Conservation (phyloP, 1,140 invertebrate species). For the Mylabris phalerata region DNA sequence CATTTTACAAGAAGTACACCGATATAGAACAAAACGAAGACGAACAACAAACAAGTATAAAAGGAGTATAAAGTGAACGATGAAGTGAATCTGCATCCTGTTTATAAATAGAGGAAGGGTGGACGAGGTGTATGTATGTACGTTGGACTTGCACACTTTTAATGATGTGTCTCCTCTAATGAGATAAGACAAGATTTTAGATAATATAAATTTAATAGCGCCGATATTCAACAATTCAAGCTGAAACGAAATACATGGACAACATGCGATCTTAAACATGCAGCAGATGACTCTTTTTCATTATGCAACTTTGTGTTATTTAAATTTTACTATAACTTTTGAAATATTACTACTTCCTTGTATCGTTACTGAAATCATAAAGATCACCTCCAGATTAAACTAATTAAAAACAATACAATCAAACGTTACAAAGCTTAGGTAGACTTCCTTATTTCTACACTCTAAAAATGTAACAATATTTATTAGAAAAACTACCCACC, state of each 20-base stretch:
- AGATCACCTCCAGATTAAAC: too few species aligned
- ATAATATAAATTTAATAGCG: slow-evolving; percentile 40
- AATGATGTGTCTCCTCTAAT: slow-evolving; percentile 40
- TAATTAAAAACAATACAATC: too few species aligned
- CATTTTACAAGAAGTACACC: slow-evolving; percentile 20
- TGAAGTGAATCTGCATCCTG: slow-evolving; percentile 32
- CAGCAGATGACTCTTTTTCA: neutral
- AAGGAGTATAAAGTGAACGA: neutral
- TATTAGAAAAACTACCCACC: too few species aligned
- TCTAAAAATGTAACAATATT: too few species aligned
- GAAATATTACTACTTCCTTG: too few species aligned
- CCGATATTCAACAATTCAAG: slow-evolving; percentile 26
- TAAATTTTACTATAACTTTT: neutral
- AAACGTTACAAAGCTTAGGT: too few species aligned
- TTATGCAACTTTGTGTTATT: neutral
- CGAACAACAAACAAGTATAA: too few species aligned
- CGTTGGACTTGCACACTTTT: slow-evolving; percentile 29
- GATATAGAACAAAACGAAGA: too few species aligned
- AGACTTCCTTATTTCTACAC: too few species aligned
- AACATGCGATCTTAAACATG: slow-evolving; percentile 20
- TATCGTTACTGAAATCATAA: too few species aligned
- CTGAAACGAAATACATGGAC: slow-evolving; percentile 4
- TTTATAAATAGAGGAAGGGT: neutral
- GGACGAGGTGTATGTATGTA: slow-evolving; percentile 8
- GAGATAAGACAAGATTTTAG: slow-evolving; percentile 40